Base-by-base conservation (phyloP, 92 coral and sea anemone species). In the Palythoa grandiflora region DNA sequence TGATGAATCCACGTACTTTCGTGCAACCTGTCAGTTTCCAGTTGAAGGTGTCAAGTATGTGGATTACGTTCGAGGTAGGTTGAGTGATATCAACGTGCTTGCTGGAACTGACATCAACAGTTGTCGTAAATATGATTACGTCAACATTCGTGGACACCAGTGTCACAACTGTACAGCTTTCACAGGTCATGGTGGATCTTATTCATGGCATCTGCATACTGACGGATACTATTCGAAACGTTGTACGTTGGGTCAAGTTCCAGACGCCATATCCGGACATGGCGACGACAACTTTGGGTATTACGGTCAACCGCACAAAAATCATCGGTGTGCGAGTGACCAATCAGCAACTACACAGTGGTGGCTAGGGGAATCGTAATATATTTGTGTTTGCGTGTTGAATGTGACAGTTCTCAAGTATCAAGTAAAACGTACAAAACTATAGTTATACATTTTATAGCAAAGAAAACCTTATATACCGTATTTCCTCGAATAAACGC, bases 201-300 rank as follows among this genome's bases (percentile, higher is more conserved):
- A 44, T 5, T 44, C 50, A 44, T 76, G 68, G 40, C 68, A 73
- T 16, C 13, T 79, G 48, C 73, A 84, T 16, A 51, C 79, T 72
- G 75, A 88, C 75, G 79, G 86, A 2, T 63, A 88, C 21, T 85
- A 66, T 12, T 73, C 77, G 51, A 36, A 35, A 14, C 12, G 37
- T 3, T 83, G 91, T 60, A 14, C 50, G 6, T 71, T 81, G 74
- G 73, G 73, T 3, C 73, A 80, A 19, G 91, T 79, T 9, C 57
- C 88, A 12, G 68, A 75, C 6, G 36, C 55, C 39, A 0, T 15
- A 0, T n/a, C 1, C 3, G 78, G 35, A 0, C 35, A 63, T 0
- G 76, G 85, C 9, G 91, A 88, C 77, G 85, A 73, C 14, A 73
- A 81, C 71, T 88, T 88, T 74, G 91, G 91, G 12, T 57, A 8